Percentiles rank a stretch among this genome's conserved stretches.
Conservation (phyloP, 2,113 vertebrate species). For the Struthio camelus region DNA sequence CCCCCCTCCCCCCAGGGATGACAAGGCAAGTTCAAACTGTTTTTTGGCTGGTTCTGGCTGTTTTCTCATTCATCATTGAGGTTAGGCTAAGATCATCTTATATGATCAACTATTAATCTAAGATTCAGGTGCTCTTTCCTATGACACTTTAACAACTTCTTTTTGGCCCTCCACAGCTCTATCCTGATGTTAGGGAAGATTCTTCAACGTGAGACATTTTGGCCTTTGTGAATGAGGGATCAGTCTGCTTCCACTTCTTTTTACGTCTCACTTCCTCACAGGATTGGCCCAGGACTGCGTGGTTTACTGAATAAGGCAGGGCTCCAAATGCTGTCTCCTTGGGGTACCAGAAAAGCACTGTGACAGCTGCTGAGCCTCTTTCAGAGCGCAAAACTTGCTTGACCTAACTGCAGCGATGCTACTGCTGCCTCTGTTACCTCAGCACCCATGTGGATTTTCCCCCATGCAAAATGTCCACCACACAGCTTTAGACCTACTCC, state of each 20-base stretch:
- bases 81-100: neutral
- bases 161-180: neutral
- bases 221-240: neutral
- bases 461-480: neutral
- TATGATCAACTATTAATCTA: too few relatives aligned
- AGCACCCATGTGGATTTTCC: neutral
- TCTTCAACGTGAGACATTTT: neutral
- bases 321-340: neutral
- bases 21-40: too few relatives aligned
- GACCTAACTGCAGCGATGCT: neutral
- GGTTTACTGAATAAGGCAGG: neutral
- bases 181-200: neutral
- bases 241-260: too few relatives aligned
- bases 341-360: neutral
- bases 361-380: neutral
- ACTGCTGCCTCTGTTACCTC: neutral
- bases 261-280: neutral
- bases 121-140: neutral
- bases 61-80: neutral
- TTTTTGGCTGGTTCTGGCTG: neutral
- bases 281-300: neutral
- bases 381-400: neutral
- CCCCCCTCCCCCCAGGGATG: neutral
- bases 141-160: neutral
- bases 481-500: neutral